Evolutionary conservation across 2,113 vertebrate species (phyloP).

Genomic region (Elanus axillaris): DNA sequence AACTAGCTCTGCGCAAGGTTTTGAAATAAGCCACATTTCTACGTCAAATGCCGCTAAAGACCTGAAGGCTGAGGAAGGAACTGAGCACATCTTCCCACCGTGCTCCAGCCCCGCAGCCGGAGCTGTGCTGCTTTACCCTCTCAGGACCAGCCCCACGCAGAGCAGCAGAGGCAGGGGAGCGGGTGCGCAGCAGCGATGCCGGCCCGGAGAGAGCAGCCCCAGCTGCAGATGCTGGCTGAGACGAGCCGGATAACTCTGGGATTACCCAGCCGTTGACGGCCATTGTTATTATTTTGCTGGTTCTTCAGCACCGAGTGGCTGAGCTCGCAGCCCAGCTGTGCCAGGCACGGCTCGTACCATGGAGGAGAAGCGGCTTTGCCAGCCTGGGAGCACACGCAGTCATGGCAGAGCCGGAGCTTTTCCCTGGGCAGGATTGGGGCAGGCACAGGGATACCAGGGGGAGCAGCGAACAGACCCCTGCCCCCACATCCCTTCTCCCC

Average conservation of each 20-base stretch:
- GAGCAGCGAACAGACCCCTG: background rate
- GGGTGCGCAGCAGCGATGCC: background rate
- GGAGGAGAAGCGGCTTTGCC: background rate
- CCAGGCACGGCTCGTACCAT: rapidly evolving
- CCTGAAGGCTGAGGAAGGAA: background rate
- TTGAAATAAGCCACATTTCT: background rate
- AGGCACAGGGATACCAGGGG: background rate
- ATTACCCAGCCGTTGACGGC: background rate
- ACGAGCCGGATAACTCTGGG: background rate
- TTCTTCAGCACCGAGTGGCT: background rate
- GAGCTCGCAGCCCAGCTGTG: background rate
- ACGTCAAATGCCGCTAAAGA: background rate
- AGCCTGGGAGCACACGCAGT: background rate
- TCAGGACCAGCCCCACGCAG: background rate
- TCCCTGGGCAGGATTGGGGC: background rate
- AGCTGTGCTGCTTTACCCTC: background rate
- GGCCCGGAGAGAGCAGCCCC: background rate
- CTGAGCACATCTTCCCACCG: background rate
- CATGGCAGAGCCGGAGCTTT: background rate
- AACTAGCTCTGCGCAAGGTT: background rate
- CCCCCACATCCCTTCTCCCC: rapidly evolving
- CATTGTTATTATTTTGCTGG: background rate
- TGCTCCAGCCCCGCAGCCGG: rapidly evolving
- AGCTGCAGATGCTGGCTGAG: background rate
- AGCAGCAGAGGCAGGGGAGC: background rate